Evolutionary conservation across 2,888 invertebrate species (phyloP).

Genomic region (Napeogenes inachia): DNA sequence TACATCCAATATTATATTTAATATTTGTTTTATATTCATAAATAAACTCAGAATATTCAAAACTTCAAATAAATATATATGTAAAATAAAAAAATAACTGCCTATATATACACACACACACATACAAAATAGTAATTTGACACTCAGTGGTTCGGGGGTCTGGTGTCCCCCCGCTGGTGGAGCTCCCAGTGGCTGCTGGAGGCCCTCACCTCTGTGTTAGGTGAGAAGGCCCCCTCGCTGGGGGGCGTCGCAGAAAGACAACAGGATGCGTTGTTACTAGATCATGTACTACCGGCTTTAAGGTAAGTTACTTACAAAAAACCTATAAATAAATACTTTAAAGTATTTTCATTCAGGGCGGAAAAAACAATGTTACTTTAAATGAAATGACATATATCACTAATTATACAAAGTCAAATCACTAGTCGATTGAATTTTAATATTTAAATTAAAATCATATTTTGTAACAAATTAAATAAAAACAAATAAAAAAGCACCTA

Average conservation of each 20-base stretch:
- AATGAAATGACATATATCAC: not conserved
- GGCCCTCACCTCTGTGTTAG: conserved; percentile 89
- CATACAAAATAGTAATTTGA: not conserved
- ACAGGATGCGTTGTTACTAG: conserved; percentile 59
- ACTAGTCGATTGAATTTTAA: too few relatives aligned
- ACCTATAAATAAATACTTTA: not conserved
- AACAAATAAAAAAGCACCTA: too few relatives aligned
- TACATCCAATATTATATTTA: not conserved
- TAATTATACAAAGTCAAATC: not conserved
- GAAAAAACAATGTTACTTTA: too few relatives aligned
- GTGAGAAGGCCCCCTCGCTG: conserved; percentile 79
- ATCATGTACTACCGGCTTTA: conserved; percentile 67
- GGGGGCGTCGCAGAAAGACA: conserved; percentile 42
- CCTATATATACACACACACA: too few relatives aligned
- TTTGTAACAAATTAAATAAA: too few relatives aligned
- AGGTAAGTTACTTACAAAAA: conserved; percentile 43
- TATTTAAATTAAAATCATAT: too few relatives aligned
- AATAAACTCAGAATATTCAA: too few relatives aligned
- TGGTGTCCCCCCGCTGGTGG: conserved; percentile 97
- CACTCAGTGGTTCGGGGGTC: conserved; percentile 76
- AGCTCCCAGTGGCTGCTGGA: conserved; percentile 95
- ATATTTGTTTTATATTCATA: too few relatives aligned
- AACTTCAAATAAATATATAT: too few relatives aligned
- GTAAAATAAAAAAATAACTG: too few relatives aligned
- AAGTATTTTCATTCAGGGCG: not conserved